These are phyloP conservation scores for Ictalurus punctatus DNA, from an alignment of 2,113 vertebrate genomes.

Conservation along the genomic window DNA sequence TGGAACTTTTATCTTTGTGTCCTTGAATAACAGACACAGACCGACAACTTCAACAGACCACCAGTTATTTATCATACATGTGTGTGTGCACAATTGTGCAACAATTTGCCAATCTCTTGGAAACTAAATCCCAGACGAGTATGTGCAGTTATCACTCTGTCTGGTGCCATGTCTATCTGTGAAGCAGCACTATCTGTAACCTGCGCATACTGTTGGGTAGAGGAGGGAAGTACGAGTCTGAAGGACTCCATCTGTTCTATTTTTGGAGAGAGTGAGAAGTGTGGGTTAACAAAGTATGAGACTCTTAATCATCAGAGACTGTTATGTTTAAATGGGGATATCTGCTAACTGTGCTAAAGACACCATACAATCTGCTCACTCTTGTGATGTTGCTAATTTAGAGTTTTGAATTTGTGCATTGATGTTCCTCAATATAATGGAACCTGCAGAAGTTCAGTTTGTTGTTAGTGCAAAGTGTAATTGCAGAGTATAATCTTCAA, in stretches of 20 bases:
- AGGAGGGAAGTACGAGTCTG: not conserved
- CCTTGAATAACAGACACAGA: conserved; percentile 34
- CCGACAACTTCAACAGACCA: conserved; percentile 20
- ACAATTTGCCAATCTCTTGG: conserved; percentile 50
- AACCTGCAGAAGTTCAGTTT: not conserved
- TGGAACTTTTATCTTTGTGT: conserved; percentile 36
- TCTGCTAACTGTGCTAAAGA: not conserved
- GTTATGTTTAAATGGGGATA: not conserved
- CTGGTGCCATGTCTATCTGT: conserved; percentile 46
- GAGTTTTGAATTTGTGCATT: not conserved
- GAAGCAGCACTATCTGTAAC: conserved; percentile 36
- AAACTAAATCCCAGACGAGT: conserved; percentile 51
- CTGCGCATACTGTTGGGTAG: not conserved
- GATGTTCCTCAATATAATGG: not conserved
- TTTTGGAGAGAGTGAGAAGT: not conserved
- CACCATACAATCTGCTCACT: not conserved
- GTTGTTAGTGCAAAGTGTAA: not conserved
- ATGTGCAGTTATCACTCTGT: conserved; percentile 38
- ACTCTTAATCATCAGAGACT: not conserved
- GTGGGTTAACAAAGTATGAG: not conserved
- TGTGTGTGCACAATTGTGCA: conserved; percentile 10
- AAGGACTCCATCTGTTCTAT: conserved; percentile 38
- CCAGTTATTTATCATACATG: conserved; percentile 28
- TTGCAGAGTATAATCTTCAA: not conserved
- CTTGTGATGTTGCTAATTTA: not conserved